phyloP scores from a whole-genome alignment of 2,113 vertebrate species.

The Gallinago media region DNA sequence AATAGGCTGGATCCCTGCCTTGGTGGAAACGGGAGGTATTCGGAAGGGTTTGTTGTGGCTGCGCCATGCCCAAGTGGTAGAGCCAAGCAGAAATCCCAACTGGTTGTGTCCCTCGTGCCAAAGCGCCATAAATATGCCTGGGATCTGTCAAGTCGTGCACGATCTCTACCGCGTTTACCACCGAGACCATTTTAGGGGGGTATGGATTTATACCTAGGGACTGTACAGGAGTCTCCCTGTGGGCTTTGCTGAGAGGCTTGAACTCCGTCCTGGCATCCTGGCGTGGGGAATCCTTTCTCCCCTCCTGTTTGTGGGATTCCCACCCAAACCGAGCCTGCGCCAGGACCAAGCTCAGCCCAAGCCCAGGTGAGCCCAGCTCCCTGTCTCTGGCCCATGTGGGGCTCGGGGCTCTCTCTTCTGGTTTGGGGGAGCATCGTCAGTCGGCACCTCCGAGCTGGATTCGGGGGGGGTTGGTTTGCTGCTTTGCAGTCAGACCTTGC shows the following conservation, averaged over 20 bases:
- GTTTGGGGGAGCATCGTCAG: not conserved
- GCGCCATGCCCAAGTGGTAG: constrained; percentile 12
- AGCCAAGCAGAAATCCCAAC: constrained; percentile 18
- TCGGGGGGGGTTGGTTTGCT: not conserved
- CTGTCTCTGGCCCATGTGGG: fast-evolving
- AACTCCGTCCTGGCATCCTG: not conserved
- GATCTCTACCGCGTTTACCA: not conserved
- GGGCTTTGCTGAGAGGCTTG: not conserved
- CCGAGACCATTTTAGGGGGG: not conserved
- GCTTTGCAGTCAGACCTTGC: constrained; percentile 66
- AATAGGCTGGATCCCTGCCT: constrained; percentile 46
- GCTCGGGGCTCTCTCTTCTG: not conserved
- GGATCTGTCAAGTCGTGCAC: not conserved
- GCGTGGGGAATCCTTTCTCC: not conserved
- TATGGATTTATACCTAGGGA: not conserved
- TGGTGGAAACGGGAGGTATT: constrained; percentile 32
- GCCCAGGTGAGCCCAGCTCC: not conserved
- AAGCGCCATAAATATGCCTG: not conserved
- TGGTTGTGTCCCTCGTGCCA: constrained; percentile 24
- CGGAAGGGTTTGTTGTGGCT: constrained; percentile 42
- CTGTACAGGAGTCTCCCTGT: not conserved
- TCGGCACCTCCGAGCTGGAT: not conserved
- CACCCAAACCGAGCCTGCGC: not conserved
- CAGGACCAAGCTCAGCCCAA: not conserved
- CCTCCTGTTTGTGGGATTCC: not conserved